Evolutionary conservation across 2,888 invertebrate genomes (phyloP), one percentile per base, ranked within the genome.

Genomic region (Parnassius smintheus): DNA sequence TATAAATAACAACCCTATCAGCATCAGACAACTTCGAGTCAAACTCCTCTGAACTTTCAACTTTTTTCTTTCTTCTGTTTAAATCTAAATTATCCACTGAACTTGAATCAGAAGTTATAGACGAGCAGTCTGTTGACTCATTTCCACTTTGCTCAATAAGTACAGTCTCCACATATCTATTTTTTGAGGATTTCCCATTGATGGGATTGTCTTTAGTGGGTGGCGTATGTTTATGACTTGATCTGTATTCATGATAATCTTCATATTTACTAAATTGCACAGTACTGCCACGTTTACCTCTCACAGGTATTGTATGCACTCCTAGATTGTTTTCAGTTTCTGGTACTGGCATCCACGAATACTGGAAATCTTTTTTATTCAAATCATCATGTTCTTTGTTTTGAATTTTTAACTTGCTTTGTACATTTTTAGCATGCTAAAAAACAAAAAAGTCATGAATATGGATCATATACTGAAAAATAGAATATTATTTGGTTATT

Each of bases 261-360:
- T 90, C 87, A 4, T 83, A 78, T 71, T 83, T 76, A 69, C 85
- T 85, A 62, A 91, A 90, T 66, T 87, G 89, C 0, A 91, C 90
- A 50, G 76, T 75, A 61, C 85, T 87, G n/a, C 76, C 78, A 18
- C 75, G 66, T 64, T 83, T 86, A 0, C 79, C 66, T 22, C 75
- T 73, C 9, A 80, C 85, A 1, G 89, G 86, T 69, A 91, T 83
- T 2, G 87, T 82, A 66, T 91, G 91, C 11, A 89, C 78, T 10
- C 84, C 85, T 1, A 89, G 77, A 58, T 78, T 85, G 2, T 76
- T 75, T 59, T 90, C 89, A 55, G 83, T 75, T n/a, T 91, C 91
- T 0, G 91, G 91, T 1, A 90, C 86, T 7, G 91, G 91, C 87
- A 91, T 85, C 91, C 91, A 91, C 9, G 91, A 88, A 66, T 91